A percentile compares a stretch with the other conserved stretches of the same genome.
Conservation (phyloP, 2,113 vertebrate species). For the Cyanocitta stelleri region DNA sequence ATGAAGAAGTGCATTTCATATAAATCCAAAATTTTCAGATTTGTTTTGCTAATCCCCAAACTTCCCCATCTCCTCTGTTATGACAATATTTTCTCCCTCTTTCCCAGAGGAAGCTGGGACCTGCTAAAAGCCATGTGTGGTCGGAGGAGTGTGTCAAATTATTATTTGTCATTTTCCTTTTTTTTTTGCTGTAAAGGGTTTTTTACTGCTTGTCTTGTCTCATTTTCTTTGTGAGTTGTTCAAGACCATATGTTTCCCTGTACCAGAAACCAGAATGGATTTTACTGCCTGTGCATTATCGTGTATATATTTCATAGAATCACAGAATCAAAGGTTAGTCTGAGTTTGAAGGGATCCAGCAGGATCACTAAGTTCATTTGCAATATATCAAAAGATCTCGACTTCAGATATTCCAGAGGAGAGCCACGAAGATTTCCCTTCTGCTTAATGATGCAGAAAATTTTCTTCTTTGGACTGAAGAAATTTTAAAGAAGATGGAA, state of each 20-base stretch:
- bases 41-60: neutral
- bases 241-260: neutral
- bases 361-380: neutral
- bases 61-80: neutral
- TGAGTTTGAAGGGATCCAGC: neutral
- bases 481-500: neutral
- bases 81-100: neutral
- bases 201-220: neutral
- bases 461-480: neutral
- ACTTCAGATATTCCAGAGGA: neutral
- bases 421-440: neutral
- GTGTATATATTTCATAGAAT: neutral
- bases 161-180: neutral
- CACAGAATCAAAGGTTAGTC: neutral
- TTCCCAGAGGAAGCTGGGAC: neutral
- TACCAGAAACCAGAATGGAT: neutral
- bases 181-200: neutral
- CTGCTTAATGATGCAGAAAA: neutral
- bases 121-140: neutral
- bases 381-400: neutral
- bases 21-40: neutral
- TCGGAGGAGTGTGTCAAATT: neutral
- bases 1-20: neutral
- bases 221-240: neutral
- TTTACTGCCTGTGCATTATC: neutral